Evolutionary conservation across 1,140 invertebrate genomes (phyloP).

Genomic region (Dinoponera quadriceps): DNA sequence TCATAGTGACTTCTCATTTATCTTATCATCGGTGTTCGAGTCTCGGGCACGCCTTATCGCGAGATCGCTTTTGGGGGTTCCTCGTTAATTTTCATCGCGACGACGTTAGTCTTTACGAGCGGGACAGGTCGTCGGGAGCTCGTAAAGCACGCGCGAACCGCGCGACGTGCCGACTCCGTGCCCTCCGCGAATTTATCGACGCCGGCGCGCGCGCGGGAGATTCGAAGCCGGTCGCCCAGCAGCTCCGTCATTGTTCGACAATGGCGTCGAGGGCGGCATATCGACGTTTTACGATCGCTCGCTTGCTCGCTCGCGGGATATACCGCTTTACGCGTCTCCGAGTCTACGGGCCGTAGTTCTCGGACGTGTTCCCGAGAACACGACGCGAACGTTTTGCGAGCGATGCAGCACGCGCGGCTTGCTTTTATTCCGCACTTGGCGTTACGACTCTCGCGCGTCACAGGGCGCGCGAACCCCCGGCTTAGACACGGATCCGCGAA

Average conservation of each 20-base stretch:
- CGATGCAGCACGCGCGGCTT: slow-evolving; percentile 39
- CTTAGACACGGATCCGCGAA: slow-evolving; percentile 11
- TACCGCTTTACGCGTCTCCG: slow-evolving; percentile 35
- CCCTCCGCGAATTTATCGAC: background rate
- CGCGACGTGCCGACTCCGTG: background rate
- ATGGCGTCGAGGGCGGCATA: background rate
- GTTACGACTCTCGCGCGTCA: slow-evolving; percentile 49
- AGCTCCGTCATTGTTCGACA: slow-evolving; percentile 13
- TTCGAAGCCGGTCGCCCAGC: background rate
- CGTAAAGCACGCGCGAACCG: background rate
- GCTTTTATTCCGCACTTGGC: slow-evolving; percentile 33
- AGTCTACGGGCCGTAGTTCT: slow-evolving; percentile 28
- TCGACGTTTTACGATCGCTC: slow-evolving; percentile 40
- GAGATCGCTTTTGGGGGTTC: background rate
- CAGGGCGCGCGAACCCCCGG: slow-evolving; percentile 36
- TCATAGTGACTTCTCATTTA: too few relatives aligned
- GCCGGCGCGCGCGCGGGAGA: background rate
- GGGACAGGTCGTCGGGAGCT: background rate
- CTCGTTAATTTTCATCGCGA: background rate
- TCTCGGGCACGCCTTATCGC: background rate
- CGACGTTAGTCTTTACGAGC: background rate
- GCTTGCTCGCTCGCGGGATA: slow-evolving; percentile 6
- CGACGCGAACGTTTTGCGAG: slow-evolving; percentile 44
- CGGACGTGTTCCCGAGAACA: slow-evolving; percentile 14
- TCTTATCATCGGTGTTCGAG: too few relatives aligned